Evolutionary conservation across 2,113 vertebrate species (phyloP), one percentile per base, ranked within the genome.

Genomic region (Mormyrus lacerda): DNA sequence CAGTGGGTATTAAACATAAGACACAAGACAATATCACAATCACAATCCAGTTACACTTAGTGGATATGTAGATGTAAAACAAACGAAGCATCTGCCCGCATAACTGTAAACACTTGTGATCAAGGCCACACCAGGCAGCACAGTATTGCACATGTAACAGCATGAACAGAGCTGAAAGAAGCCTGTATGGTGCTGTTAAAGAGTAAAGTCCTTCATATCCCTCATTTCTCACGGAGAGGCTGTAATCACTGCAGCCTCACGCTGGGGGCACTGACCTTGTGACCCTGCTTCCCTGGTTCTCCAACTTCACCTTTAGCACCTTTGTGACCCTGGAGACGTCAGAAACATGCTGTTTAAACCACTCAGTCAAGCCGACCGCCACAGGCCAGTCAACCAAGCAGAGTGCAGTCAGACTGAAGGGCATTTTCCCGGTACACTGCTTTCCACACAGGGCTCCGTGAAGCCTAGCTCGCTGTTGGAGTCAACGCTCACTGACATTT

Each of bases 251-350:
- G n/a, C 8, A 15, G n/a, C 7, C 35, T 19, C 13, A 79, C 73
- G 42, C 31, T 1, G 35, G 48, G 3, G 2, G 44, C 73, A 88
- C 91, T 96, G 97, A 98, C 98, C 97, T 98, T 99, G 93, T 99
- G 98, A 47, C 98, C 98, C 95, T 99, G 98, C 95, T 97, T 99
- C 92, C 98, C 98, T 87, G 98, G 98, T 92, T 99, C 98, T 85
- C 98, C 98, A 88, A 93, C 92, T 90, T 99, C 98, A 90, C 98
- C 98, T 94, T 98, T 98, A 61, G 95, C 96, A 55, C 98, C 98
- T 95, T 99, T 99, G 91, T 99, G 98, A 27, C 98, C 98, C 98
- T 99, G 85, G 3, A 94, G 93, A 90, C 8, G 50, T 4, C 17
- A 79, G 17, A 42, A 24, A 85, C 19, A 53, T 24, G 39, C 15